phyloP scores from a whole-genome alignment of 2,113 vertebrate species.

The Cranoglanis bouderius region DNA sequence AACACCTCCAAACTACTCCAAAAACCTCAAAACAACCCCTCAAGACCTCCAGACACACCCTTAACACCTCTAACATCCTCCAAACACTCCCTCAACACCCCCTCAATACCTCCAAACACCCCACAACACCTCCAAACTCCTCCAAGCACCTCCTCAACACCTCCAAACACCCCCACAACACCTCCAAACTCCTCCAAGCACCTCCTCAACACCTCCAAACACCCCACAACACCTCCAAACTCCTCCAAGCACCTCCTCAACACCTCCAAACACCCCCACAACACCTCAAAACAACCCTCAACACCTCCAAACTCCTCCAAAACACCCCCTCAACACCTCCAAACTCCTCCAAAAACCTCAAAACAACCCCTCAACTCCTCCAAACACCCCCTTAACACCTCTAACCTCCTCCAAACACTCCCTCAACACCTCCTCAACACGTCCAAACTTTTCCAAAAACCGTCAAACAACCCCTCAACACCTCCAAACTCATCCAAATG shows the following conservation, averaged over 20 bases:
- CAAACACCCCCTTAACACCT: not conserved
- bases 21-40: not conserved
- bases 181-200: not conserved
- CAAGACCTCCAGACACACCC: not conserved
- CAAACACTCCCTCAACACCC: not conserved
- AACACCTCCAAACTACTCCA: not conserved
- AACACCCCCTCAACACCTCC: not conserved
- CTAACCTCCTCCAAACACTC: not conserved
- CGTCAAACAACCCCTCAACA: not conserved
- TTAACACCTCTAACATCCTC: not conserved
- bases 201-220: not conserved
- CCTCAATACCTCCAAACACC: not conserved
- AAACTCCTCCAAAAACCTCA: not conserved
- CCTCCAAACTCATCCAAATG: not conserved
- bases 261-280: not conserved
- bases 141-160: not conserved
- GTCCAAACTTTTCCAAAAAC: not conserved
- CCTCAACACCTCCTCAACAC: not conserved
- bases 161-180: not conserved
- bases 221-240: not conserved
- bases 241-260: not conserved
- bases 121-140: not conserved
- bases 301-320: not conserved
- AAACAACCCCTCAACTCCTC: not conserved
- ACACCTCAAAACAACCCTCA: not conserved